Evolutionary conservation across 2,113 vertebrate species (phyloP), one percentile per base, ranked within the genome.

Genomic region (Caretta caretta): DNA sequence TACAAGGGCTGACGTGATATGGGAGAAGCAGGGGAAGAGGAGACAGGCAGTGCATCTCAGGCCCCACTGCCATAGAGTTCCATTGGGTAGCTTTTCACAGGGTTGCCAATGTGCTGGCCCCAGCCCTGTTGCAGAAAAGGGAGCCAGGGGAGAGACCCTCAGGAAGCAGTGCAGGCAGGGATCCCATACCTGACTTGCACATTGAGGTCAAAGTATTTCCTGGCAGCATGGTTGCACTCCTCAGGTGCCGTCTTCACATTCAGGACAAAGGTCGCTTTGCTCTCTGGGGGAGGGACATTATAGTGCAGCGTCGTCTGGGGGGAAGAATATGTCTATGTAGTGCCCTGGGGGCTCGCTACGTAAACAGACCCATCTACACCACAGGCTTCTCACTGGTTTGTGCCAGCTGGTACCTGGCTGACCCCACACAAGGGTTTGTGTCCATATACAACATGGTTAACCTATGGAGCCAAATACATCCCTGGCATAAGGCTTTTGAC

Each of bases 181-280:
- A 24, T 51, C 78, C 87, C 96, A 35, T 97, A 98, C 97, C 97
- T 97, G 80, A 94, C 94, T 94, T 90, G 92, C 20, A 97, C 1
- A 0, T 57, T 78, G 38, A 97, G 86, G 49, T 93, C 89, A 94
- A 98, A 46, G 62, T 83, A 13, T 75, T 95, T 95, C 79, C 72
- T 91, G 35, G 83, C 50, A 80, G 38, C 88, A 6, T 69, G 75
- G 13, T 31, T 79, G 84, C 96, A 97, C 54, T 93, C 42, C 53
- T 46, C 84, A 72, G 93, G 53, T 56, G 76, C 86, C 62, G 92
- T 80, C 88, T 93, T 87, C 59, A 96, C 95, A 54, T 62, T 38
- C 90, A 98, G 83, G 54, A 91, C 16, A 87, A 98, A 98, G 42
- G 86, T 76, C 0, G 88, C 84, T 50, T 95, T 51, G 59, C 42